Evolutionary conservation across 2,888 invertebrate species (phyloP).

Genomic region (Epinotia nisella): DNA sequence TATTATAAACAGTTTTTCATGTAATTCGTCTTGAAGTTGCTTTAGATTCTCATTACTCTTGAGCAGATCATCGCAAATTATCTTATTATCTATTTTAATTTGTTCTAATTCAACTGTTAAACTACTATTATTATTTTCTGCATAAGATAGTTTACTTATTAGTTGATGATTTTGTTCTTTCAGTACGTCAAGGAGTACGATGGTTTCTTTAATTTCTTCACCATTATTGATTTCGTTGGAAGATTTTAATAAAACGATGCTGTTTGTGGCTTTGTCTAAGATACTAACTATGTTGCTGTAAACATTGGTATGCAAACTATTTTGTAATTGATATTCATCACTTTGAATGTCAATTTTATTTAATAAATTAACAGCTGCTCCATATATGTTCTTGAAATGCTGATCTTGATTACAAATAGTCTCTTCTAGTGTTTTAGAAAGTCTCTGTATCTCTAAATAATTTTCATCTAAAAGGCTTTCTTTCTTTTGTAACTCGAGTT

Average conservation of each 20-base stretch:
- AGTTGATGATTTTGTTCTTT: slow-evolving; percentile 56
- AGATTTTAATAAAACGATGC: slow-evolving; percentile 50
- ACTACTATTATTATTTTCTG: slow-evolving; percentile 53
- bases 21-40: slow-evolving; percentile 60
- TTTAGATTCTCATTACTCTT: slow-evolving; percentile 57
- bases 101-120: slow-evolving; percentile 53
- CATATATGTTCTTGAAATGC: slow-evolving; percentile 55
- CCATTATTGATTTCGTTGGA: slow-evolving; percentile 44
- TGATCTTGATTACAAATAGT: slow-evolving; percentile 50
- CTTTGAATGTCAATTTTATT: slow-evolving; percentile 53
- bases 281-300: slow-evolving; percentile 57
- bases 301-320: slow-evolving; percentile 45
- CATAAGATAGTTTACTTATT: slow-evolving; percentile 51
- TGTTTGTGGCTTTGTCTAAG: slow-evolving; percentile 59
- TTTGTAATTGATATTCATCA: slow-evolving; percentile 46
- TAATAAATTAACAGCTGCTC: slow-evolving; percentile 53
- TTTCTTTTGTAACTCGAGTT: slow-evolving; percentile 46
- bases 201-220: slow-evolving; percentile 49
- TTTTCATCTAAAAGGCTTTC: slow-evolving; percentile 52
- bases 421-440: slow-evolving; percentile 47
- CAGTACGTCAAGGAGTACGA: slow-evolving; percentile 56
- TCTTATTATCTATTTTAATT: slow-evolving; percentile 54
- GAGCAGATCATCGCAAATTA: slow-evolving; percentile 55
- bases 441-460: slow-evolving; percentile 47
- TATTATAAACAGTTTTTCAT: slow-evolving; percentile 61